These are phyloP conservation scores for Pachycephus smyrnensis DNA, from an alignment of 2,888 invertebrate species.

Conservation along the genomic window DNA sequence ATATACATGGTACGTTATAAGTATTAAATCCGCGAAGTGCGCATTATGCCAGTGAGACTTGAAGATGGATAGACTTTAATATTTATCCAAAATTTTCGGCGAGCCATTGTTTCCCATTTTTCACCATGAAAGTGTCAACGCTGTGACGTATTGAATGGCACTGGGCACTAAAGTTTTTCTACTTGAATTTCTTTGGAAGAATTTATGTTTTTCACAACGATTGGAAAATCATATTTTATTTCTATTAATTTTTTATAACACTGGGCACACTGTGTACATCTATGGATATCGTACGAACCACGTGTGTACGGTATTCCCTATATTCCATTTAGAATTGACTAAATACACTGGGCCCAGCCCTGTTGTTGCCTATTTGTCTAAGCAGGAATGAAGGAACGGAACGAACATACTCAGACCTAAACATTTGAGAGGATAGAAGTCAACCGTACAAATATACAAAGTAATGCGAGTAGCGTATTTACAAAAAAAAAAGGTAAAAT, in stretches of 20 bases:
- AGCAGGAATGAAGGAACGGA: not conserved
- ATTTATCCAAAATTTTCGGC: not conserved
- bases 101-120: not conserved
- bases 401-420: not conserved
- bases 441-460: not conserved
- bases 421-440: not conserved
- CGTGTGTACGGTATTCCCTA: not conserved
- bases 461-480: not conserved
- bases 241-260: not conserved
- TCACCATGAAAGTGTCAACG: not conserved
- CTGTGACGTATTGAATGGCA: not conserved
- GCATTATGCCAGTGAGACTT: not conserved
- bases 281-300: not conserved
- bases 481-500: not conserved
- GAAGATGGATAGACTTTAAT: not conserved
- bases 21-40: not conserved
- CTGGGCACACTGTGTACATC: not conserved
- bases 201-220: not conserved
- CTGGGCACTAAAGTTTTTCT: not conserved
- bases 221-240: not conserved
- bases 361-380: not conserved
- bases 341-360: not conserved
- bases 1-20: not conserved
- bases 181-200: not conserved
- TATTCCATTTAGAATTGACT: not conserved